Percentiles rank a stretch among this genome's conserved stretches.
Evolutionary conservation across 2,888 invertebrate species (phyloP).

Genomic region (Thysanoteuthis rhombus): DNA sequence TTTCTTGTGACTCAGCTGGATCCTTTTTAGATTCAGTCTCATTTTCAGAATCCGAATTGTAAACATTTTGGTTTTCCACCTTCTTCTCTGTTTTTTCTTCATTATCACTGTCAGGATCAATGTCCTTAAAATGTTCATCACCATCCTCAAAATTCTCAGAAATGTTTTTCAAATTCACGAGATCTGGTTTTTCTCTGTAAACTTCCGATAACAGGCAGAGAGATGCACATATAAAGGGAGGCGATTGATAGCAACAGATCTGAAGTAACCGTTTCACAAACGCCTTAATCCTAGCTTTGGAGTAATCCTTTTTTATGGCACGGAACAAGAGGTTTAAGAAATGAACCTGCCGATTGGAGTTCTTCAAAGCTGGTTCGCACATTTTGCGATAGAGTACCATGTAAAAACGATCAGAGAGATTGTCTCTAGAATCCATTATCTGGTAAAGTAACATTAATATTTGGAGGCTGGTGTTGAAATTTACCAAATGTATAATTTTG

Average conservation of each 20-base stretch:
- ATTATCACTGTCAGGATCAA: slow-evolving; percentile 29
- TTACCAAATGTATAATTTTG: slow-evolving; percentile 82
- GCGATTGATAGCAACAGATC: slow-evolving; percentile 73
- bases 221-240: slow-evolving; percentile 84
- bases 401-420: slow-evolving; percentile 74
- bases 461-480: slow-evolving; percentile 76
- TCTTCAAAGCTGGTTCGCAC: slow-evolving; percentile 77
- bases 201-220: slow-evolving; percentile 81
- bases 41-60: neutral
- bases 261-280: slow-evolving; percentile 87
- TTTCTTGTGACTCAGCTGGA: neutral
- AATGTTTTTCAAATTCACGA: slow-evolving; percentile 49
- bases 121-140: slow-evolving; percentile 68
- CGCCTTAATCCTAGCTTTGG: slow-evolving; percentile 77
- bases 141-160: slow-evolving; percentile 49
- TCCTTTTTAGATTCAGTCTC: neutral
- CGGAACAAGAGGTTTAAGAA: slow-evolving; percentile 88
- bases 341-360: slow-evolving; percentile 73
- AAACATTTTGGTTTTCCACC: neutral
- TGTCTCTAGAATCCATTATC: slow-evolving; percentile 71
- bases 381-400: slow-evolving; percentile 89
- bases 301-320: slow-evolving; percentile 82
- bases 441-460: slow-evolving; percentile 76
- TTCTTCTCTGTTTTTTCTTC: neutral
- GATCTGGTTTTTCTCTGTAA: slow-evolving; percentile 46